These are phyloP conservation scores for Chrysaora quinquecirrha DNA, from an alignment of 30 jellyfish, hydroid and myxozoan genomes.

Conservation along the genomic window DNA sequence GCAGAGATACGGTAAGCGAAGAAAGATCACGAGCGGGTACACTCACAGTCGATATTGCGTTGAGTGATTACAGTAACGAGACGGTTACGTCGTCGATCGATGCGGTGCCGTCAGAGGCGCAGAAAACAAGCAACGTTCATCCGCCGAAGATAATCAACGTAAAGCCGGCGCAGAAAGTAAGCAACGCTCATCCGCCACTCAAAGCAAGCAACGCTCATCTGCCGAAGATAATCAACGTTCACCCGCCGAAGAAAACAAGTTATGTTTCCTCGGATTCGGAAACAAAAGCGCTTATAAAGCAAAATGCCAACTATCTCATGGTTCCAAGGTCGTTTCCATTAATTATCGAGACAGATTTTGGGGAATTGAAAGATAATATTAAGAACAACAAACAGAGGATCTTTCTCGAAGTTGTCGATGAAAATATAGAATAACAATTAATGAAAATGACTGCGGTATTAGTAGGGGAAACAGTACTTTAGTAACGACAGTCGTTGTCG, in stretches of 20 bases:
- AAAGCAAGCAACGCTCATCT: no score
- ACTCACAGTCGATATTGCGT: neutral
- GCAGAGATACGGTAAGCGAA: slow-evolving; percentile 51
- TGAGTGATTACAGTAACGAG: neutral
- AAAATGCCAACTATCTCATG: slow-evolving; percentile 51
- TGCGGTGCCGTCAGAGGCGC: neutral
- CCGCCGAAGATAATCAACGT: no score
- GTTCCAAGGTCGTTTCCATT: slow-evolving; percentile 54
- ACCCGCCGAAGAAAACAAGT: neutral
- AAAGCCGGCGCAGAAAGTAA: neutral
- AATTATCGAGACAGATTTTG: neutral
- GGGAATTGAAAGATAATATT: neutral
- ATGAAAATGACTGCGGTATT: no score
- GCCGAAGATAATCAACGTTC: no score
- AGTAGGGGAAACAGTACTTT: no score
- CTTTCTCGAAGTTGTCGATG: neutral
- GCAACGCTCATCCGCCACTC: neutral
- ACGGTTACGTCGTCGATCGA: neutral
- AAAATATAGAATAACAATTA: neutral
- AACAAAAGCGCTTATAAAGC: slow-evolving; percentile 12
- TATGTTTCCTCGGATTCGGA: neutral
- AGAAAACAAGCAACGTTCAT: neutral
- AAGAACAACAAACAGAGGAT: neutral
- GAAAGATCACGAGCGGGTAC: slow-evolving; percentile 35
- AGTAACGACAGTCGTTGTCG: no score